Evolutionary conservation across 2,797 vertebrate genomes (phyloP).

Genomic region (Myotis findleyi): DNA sequence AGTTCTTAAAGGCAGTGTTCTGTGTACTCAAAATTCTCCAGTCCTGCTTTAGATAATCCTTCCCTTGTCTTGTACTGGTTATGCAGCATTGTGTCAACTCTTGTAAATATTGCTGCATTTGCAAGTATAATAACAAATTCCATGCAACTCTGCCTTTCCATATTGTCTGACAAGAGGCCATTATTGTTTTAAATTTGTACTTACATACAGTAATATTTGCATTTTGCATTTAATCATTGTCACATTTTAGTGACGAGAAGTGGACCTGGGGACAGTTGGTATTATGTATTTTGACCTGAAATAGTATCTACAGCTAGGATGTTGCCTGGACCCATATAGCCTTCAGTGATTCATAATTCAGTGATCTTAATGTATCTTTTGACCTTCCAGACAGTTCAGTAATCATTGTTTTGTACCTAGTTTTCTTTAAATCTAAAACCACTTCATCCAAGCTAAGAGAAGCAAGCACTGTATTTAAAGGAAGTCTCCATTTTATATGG

Average conservation of each 20-base stretch:
- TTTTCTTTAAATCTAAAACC: constrained; percentile 66
- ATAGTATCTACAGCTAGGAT: constrained; percentile 43
- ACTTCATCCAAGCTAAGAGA: constrained; percentile 62
- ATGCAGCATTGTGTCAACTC: constrained; percentile 67
- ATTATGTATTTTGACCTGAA: constrained; percentile 66
- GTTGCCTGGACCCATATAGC: constrained; percentile 33
- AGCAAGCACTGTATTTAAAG: constrained; percentile 48
- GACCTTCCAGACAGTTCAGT: constrained; percentile 63
- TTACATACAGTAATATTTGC: constrained; percentile 71
- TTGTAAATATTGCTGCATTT: constrained; percentile 79
- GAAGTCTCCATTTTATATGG: constrained; percentile 24
- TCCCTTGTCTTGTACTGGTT: constrained; percentile 59
- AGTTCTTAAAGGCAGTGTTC: constrained; percentile 48
- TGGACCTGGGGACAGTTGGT: constrained; percentile 47
- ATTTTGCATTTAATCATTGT: constrained; percentile 78
- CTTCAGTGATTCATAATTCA: constrained; percentile 68
- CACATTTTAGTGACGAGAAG: constrained; percentile 69
- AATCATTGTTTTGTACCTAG: constrained; percentile 62
- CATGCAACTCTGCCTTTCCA: constrained; percentile 55
- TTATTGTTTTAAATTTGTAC: constrained; percentile 76
- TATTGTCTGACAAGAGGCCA: constrained; percentile 76
- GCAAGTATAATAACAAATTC: constrained; percentile 73
- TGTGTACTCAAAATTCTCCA: constrained; percentile 29
- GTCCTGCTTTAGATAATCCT: constrained; percentile 46
- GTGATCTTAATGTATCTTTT: constrained; percentile 64